phyloP scores from a whole-genome alignment of 1,140 invertebrate genomes.

The Geopemphigus sp. region DNA sequence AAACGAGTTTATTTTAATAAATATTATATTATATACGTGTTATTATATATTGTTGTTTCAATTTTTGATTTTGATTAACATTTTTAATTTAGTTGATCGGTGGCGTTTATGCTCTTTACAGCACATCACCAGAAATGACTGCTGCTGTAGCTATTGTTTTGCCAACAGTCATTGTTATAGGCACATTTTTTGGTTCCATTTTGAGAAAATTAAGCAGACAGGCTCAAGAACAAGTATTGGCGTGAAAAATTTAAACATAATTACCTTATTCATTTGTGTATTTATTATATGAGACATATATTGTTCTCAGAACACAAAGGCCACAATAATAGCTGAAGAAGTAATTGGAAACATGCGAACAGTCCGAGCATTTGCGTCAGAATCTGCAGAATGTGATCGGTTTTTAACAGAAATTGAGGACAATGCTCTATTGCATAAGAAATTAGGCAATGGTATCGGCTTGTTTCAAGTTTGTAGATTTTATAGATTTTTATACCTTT shows the following conservation, averaged over 20 bases:
- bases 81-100: conserved; percentile 64
- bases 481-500: neutral
- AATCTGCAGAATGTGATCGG: conserved; percentile 73
- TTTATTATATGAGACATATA: neutral
- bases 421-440: conserved; percentile 70
- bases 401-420: conserved; percentile 73
- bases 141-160: conserved; percentile 75
- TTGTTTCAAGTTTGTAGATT: conserved; percentile 67
- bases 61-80: conserved; percentile 11
- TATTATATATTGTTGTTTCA: neutral
- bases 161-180: conserved; percentile 76
- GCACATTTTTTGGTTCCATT: conserved; percentile 70
- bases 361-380: conserved; percentile 88
- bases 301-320: conserved; percentile 68
- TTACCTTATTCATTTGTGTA: neutral
- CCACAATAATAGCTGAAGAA: conserved; percentile 87
- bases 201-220: conserved; percentile 71
- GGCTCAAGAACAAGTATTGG: conserved; percentile 72
- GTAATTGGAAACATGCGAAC: conserved; percentile 89
- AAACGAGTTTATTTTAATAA: neutral
- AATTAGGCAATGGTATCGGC: conserved; percentile 86
- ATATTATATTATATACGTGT: neutral
- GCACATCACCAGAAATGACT: conserved; percentile 87
- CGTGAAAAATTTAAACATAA: conserved; percentile 27
- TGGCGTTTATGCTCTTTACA: conserved; percentile 72